Base-by-base conservation (phyloP, 2,113 vertebrate species). In the Heterotilapia buettikoferi region DNA sequence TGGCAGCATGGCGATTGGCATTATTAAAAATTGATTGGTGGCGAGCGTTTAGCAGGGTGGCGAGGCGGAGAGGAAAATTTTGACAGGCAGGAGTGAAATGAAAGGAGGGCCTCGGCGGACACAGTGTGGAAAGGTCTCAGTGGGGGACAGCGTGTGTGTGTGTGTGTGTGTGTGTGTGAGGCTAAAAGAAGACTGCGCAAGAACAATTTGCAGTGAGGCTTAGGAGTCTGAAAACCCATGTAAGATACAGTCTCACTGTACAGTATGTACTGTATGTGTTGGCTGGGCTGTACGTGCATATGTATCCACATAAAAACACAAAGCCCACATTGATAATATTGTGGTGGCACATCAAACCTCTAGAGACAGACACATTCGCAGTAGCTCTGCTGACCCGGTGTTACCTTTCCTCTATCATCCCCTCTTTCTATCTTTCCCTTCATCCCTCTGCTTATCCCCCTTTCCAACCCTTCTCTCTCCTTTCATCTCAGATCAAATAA, bases 21-120 rank as follows among this genome's bases (percentile, higher is more conserved):
- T 96, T 96, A 96, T 97, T 96, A 96, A 97, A 96, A 96, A 96
- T 96, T 96, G 96, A 96, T 96, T 97, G 95, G 95, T 90, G 91
- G 92, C 89, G 90, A 95, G 93, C 92, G 84, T 95, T 96, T 94
- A 95, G 93, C 92, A 87, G 94, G 90, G 91, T 95, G 95, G 88
- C 68, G 94, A 91, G 93, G 94, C 90, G 88, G 92, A 89, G 92
- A 95, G 91, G 93, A 89, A 94, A 93, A 91, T 88, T 94, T 94
- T 95, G 96, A 96, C 94, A 95, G 94, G 91, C 90, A 92, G 92
- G 89, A 92, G 88, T 92, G 92, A 95, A 95, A 95, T 95, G 92
- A 96, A 96, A 95, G 90, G 89, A 93, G 85, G 83, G 91, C 89
- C 93, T 92, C 88, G 1, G 89, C 76, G 91, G 93, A 94, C 92